Base-by-base conservation (phyloP, 1,140 invertebrate species). In the Ceratosolen fusciceps region DNA sequence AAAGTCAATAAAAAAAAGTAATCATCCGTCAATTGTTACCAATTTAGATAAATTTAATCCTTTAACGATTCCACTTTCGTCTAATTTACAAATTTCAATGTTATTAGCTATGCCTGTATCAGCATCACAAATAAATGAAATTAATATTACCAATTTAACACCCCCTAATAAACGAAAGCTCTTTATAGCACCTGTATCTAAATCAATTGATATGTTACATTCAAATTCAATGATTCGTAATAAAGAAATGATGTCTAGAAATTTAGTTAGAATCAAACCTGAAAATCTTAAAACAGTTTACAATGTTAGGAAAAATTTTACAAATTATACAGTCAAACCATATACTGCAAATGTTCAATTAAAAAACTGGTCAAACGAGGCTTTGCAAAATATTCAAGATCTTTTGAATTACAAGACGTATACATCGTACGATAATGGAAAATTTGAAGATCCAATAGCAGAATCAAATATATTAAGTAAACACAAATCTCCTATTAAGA, bases 381-480 rank as follows among this genome's bases (percentile, higher is more conserved):
- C 83, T 31, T 31, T 86, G 0, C 78, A 86, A 14, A 82, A 83
- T 19, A 47, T 81, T 0, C 82, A 87, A 8, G 88, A 90, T 81
- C 56, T 88, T 0, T 84, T 86, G 26, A 86, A 88, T 82, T 89
- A 89, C 16, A 85, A 90, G 8, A 88, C 86, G 37, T 89, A 90
- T 31, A 89, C 87, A 12, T 84, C 85, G 0, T 81, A 82, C n/a
- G 12, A 78, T 8, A 72, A 79, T 1, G 80, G 77, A 8, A 49
- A 82, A 2, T 52, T 74, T n/a, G 43, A 76, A n/a, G 60, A 9
- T n/a, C 31, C 60, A 37, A 2, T 37, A 2, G 70, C 26, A 16
- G 58, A 74, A 47, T 56, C 39, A 9, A 29, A 81, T 26, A n/a
- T 26, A 67, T 39, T 60, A 9, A 70, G 9, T 26, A 34, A 84